Conservation (phyloP, 2,888 invertebrate genomes). For the Ernsta delagoae region DNA sequence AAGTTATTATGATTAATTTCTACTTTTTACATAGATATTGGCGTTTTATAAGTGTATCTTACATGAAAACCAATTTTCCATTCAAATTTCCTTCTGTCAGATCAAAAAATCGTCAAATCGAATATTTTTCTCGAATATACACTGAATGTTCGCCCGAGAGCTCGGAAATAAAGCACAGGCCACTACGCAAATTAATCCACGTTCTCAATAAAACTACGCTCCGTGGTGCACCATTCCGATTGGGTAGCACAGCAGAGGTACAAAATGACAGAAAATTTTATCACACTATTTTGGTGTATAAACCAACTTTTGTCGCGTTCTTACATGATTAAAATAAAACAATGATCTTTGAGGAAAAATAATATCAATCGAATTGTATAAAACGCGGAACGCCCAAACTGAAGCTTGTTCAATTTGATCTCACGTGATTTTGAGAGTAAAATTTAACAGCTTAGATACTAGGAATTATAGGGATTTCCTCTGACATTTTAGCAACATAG, state of each 20-base stretch:
- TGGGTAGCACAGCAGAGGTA: neutral
- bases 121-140: neutral
- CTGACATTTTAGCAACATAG: neutral
- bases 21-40: no score
- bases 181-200: conserved; percentile 33
- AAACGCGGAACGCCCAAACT: neutral
- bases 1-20: no score
- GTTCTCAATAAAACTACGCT: conserved; percentile 20
- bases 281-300: neutral
- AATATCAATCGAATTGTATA: neutral
- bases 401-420: neutral
- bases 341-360: neutral
- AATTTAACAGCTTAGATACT: neutral
- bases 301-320: no score
- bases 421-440: neutral
- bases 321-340: neutral
- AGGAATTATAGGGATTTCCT: no score
- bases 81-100: neutral
- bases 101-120: neutral
- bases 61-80: neutral
- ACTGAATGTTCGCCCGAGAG: conserved; percentile 2
- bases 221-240: conserved; percentile 21
- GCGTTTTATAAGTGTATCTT: no score
- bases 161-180: conserved; percentile 14
- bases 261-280: neutral